Conservation (phyloP, 2,797 vertebrate genomes). For the Natrix natrix region DNA sequence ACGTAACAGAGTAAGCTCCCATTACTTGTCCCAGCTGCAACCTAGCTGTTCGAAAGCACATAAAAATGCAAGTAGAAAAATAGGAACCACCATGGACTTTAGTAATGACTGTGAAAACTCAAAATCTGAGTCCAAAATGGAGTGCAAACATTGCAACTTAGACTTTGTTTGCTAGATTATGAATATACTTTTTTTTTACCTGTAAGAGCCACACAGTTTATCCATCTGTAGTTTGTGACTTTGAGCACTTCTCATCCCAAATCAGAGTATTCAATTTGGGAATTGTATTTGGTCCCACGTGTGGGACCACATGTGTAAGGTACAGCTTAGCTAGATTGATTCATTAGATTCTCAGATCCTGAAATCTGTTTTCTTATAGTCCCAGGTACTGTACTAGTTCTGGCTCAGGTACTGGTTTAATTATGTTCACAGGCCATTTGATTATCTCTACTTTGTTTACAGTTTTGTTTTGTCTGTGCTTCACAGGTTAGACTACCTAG, state of each 20-base stretch:
- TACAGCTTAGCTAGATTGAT: background rate
- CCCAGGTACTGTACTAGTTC: background rate
- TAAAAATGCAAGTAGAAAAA: no score
- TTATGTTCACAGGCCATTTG: background rate
- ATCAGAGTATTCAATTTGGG: background rate
- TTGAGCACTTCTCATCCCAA: background rate
- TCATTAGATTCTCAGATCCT: background rate
- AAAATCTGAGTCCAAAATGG: background rate
- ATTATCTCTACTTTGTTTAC: background rate
- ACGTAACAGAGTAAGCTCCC: no score
- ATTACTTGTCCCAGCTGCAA: no score
- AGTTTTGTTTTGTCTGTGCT: constrained; percentile 3
- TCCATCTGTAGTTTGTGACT: background rate
- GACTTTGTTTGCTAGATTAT: background rate
- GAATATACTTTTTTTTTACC: background rate
- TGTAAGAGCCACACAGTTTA: background rate
- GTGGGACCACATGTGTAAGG: background rate
- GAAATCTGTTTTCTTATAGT: background rate
- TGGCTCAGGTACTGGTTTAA: background rate
- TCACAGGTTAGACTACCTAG: constrained; percentile 87
- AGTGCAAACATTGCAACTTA: background rate
- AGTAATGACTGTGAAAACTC: background rate
- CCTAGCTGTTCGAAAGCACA: no score
- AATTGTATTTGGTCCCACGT: background rate
- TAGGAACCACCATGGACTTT: background rate